These are phyloP conservation scores for Machimus rusticus DNA, from an alignment of 2,888 invertebrate species.

Conservation along the genomic window DNA sequence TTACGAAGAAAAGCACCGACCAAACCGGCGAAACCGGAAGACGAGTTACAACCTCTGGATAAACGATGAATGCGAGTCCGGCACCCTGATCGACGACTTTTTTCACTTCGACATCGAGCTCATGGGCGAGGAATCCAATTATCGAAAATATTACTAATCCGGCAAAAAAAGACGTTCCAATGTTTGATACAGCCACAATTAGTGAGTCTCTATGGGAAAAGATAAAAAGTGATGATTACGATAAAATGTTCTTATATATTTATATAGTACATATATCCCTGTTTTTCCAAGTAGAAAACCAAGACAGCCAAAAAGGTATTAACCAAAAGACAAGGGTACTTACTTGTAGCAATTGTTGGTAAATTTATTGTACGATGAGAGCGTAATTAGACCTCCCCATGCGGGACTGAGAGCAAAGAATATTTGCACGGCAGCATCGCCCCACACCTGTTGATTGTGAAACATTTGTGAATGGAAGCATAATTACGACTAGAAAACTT, in stretches of 20 bases:
- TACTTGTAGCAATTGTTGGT: constrained; percentile 82
- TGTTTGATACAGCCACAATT: constrained; percentile 79
- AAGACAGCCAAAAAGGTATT: neutral
- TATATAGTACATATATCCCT: too few species aligned
- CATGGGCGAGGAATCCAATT: constrained; percentile 81
- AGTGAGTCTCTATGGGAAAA: constrained; percentile 72
- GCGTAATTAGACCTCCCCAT: constrained; percentile 86
- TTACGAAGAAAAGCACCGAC: constrained; percentile 83
- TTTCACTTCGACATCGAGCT: constrained; percentile 73
- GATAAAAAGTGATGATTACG: neutral
- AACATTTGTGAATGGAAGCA: neutral
- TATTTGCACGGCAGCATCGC: constrained; percentile 85
- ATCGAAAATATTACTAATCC: constrained; percentile 83
- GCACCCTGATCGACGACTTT: constrained; percentile 80
- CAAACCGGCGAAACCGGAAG: constrained; percentile 82
- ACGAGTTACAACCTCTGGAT: constrained; percentile 82
- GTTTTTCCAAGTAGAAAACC: neutral
- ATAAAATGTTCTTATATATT: neutral
- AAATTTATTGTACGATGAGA: constrained; percentile 86
- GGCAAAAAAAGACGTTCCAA: constrained; percentile 81
- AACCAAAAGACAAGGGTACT: constrained; percentile 47
- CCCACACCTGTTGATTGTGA: constrained; percentile 70
- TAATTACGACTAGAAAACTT: neutral
- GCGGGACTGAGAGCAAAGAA: constrained; percentile 87
- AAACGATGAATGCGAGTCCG: constrained; percentile 84